Percentiles rank a stretch among this genome's conserved stretches.
Conservation (phyloP, 1,140 invertebrate species). For the Drosophila mojavensis region DNA sequence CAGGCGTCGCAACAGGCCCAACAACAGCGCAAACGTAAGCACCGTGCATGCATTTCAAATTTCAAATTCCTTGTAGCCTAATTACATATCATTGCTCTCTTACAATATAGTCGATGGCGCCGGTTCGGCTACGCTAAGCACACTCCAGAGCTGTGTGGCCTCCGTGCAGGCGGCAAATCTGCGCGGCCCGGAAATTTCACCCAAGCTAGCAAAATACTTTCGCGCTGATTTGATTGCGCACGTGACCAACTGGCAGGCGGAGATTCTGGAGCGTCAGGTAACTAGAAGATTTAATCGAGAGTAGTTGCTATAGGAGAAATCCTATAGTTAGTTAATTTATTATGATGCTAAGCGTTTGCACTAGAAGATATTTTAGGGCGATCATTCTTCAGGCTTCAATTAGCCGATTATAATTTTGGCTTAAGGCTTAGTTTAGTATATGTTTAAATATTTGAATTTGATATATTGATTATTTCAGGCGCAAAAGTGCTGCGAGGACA, state of each 20-base stretch:
- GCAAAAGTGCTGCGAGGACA: slow-evolving; percentile 93
- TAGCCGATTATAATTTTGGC: too few relatives aligned
- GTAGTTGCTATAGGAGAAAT: too few relatives aligned
- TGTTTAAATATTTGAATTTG: slow-evolving; percentile 4
- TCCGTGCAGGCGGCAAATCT: slow-evolving; percentile 75
- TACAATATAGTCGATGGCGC: slow-evolving; percentile 71
- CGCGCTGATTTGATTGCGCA: slow-evolving; percentile 95
- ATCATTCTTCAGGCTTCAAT: too few relatives aligned
- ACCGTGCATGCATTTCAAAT: not conserved
- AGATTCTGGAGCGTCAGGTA: slow-evolving; percentile 97
- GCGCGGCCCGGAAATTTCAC: slow-evolving; percentile 90
- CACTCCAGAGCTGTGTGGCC: slow-evolving; percentile 79
- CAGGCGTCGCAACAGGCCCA: slow-evolving; percentile 61
- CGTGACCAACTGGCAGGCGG: slow-evolving; percentile 95
- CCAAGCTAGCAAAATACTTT: slow-evolving; percentile 95
- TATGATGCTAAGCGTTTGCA: too few relatives aligned
- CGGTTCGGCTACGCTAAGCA: slow-evolving; percentile 72
- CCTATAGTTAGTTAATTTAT: too few relatives aligned
- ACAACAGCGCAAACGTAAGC: slow-evolving; percentile 84
- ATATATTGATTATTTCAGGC: slow-evolving; percentile 85
- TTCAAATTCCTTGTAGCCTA: too few relatives aligned
- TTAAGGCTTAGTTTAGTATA: not conserved
- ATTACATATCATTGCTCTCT: not conserved
- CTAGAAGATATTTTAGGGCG: too few relatives aligned
- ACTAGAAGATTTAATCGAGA: slow-evolving; percentile 8